These are phyloP conservation scores for Centropyge bicolor DNA, from an alignment of 2,797 vertebrate species.

Conservation along the genomic window DNA sequence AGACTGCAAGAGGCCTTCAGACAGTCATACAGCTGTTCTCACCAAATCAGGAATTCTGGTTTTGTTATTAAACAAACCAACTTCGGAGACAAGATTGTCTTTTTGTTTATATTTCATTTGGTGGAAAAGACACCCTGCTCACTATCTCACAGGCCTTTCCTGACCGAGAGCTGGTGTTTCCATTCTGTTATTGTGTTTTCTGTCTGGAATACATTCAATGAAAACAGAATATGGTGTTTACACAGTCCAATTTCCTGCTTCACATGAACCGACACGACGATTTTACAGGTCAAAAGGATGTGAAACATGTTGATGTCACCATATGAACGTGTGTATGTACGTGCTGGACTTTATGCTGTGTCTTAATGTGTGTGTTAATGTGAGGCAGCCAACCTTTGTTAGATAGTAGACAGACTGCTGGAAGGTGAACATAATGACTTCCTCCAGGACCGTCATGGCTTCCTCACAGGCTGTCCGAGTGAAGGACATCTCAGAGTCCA, in stretches of 20 bases:
- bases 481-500: conserved; percentile 78
- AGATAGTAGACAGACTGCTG: conserved; percentile 90
- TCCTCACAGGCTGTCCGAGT: conserved; percentile 85
- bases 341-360: background rate
- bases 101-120: conserved; percentile 67
- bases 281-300: conserved; percentile 31
- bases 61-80: conserved; percentile 32
- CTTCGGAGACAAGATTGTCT: conserved; percentile 52
- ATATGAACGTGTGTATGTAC: background rate
- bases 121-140: conserved; percentile 61
- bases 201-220: conserved; percentile 66
- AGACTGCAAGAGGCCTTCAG: background rate
- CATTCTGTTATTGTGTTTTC: conserved; percentile 69
- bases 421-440: conserved; percentile 91
- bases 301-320: conserved; percentile 8
- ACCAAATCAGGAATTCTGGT: conserved; percentile 13
- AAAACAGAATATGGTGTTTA: conserved; percentile 72
- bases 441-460: conserved; percentile 89
- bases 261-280: conserved; percentile 42
- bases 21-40: conserved; percentile 13
- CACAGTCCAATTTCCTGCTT: conserved; percentile 69
- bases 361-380: background rate
- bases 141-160: conserved; percentile 69
- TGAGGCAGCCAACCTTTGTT: conserved; percentile 83
- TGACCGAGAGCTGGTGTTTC: conserved; percentile 59